Evolutionary conservation across 2,888 invertebrate genomes (phyloP), one percentile per base, ranked within the genome.

Genomic region (Calameuta pallipes): DNA sequence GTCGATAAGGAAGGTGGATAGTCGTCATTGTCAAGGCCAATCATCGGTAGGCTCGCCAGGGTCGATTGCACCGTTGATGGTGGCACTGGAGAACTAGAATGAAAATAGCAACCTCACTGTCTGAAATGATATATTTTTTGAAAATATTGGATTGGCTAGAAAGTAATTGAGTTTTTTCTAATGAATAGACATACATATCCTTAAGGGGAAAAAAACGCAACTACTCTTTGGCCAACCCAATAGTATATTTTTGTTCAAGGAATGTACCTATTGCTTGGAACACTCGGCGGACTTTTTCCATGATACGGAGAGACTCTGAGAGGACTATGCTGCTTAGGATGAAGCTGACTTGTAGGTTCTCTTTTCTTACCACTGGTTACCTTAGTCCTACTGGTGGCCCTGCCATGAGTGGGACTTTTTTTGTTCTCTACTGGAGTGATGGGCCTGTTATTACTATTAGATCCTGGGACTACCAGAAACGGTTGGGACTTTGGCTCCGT

Each of bases 31-130:
- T 95, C 95, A 80, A 95, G 92, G 73, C 95, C 95, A 83, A 96
- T 95, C 94, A 96, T 94, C 11, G 96, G 96, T 82, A 95, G 92
- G 85, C 95, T 96, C 83, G 96, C 96, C 82, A 95, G 92, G 12
- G 95, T 94, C 83, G 95, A 95, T 90, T 94, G 95, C 74, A 94
- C 93, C 37, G 80, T 82, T 74, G 87, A 85, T 84, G 94, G 94
- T 82, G 93, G 94, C 78, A 92, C 92, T 83, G 94, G 94, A 93
- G 95, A 95, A 81, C 95, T 95, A 88, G 36, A 79, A 80, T 78
- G 35, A 31, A 3, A 41, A 56, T 56, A 56, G 56, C 56, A 56
- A 3, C 11, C 23, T 56, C 56, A 23, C 9, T 56, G 23, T 56
- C 56, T 23, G 23, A 15, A 56, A 23, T 23, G 56, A 56, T 56